These are phyloP conservation scores for Typhlomys cinereus DNA, from an alignment of 2,113 vertebrate species.

Conservation along the genomic window DNA sequence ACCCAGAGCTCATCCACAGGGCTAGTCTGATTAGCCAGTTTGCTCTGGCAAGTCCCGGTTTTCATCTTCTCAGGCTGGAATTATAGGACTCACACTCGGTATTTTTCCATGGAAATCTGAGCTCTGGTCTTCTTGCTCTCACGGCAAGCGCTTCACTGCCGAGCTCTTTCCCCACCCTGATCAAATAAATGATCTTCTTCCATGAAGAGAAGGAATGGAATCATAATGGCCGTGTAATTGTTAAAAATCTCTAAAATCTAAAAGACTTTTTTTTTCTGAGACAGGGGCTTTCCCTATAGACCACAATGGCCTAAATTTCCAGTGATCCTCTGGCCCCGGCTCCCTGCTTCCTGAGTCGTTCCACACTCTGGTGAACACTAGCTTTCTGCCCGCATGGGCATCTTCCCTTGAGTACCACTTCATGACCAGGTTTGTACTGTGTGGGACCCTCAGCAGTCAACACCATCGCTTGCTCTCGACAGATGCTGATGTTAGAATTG, in stretches of 20 bases:
- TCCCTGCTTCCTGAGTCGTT: neutral
- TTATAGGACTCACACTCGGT: no score
- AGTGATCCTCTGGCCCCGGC: no score
- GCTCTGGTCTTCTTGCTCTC: no score
- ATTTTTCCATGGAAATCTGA: no score
- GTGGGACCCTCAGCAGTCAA: neutral
- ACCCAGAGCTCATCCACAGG: no score
- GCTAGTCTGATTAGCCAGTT: no score
- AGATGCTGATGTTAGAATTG: neutral
- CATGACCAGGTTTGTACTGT: neutral
- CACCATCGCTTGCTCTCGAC: fast-evolving
- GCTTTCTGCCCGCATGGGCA: fast-evolving
- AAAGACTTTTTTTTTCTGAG: neutral
- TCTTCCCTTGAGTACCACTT: neutral
- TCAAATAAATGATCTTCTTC: no score
- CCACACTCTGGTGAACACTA: fast-evolving
- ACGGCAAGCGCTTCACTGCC: no score
- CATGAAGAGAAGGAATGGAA: neutral
- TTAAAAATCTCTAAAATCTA: neutral
- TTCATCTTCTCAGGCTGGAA: no score
- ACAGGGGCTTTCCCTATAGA: neutral
- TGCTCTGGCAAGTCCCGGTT: no score
- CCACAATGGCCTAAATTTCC: neutral
- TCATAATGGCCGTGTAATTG: no score
- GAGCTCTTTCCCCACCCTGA: no score